Evolutionary conservation across 1,140 invertebrate genomes (phyloP).

Genomic region (Drosophila micromelanica): DNA sequence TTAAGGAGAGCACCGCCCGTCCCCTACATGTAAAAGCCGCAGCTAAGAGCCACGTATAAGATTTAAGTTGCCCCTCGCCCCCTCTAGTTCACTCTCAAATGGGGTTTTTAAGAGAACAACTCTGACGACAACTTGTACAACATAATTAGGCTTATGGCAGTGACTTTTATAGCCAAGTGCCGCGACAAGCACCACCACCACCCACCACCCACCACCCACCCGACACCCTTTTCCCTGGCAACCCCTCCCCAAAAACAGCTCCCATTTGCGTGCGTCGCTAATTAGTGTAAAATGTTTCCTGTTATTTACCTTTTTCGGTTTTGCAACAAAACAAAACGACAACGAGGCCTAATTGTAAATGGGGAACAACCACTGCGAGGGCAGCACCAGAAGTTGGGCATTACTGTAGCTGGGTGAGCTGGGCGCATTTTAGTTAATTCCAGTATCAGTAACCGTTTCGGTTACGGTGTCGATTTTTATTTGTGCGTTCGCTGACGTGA

Average conservation of each 20-base stretch:
- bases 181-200: slow-evolving; percentile 28
- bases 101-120: slow-evolving; percentile 41
- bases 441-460: slow-evolving; percentile 61
- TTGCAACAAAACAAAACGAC: slow-evolving; percentile 70
- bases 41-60: slow-evolving; percentile 38
- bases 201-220: slow-evolving; percentile 3
- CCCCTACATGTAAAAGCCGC: neutral
- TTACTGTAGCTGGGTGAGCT: neutral
- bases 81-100: slow-evolving; percentile 14
- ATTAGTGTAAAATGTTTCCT: slow-evolving; percentile 83
- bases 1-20: slow-evolving; percentile 27
- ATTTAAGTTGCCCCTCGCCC: slow-evolving; percentile 4
- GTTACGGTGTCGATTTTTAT: slow-evolving; percentile 80
- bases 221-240: neutral
- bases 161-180: slow-evolving; percentile 69
- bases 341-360: slow-evolving; percentile 56
- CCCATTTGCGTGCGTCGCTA: slow-evolving; percentile 80
- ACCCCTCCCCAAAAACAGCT: slow-evolving; percentile 20
- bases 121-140: slow-evolving; percentile 69
- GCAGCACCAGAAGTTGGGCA: neutral
- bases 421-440: slow-evolving; percentile 33
- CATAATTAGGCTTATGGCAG: slow-evolving; percentile 78
- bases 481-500: slow-evolving; percentile 67
- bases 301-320: slow-evolving; percentile 82
- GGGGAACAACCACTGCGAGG: slow-evolving; percentile 29